Conservation (phyloP, 2,797 vertebrate species). For the Australoheros facetus region DNA sequence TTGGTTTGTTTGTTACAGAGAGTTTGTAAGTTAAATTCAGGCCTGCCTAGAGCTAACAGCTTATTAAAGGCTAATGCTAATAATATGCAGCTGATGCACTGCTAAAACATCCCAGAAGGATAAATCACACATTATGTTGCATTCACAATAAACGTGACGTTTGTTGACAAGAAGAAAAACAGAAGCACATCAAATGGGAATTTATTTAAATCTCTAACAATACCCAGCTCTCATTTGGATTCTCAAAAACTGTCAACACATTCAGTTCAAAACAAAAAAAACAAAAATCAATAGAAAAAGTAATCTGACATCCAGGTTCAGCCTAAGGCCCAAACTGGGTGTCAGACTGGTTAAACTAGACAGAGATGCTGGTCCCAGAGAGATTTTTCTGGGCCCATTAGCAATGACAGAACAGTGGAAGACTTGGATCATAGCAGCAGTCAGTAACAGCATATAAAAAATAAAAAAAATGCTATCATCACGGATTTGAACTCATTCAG, state of each 20-base stretch:
- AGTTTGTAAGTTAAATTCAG: too few relatives aligned
- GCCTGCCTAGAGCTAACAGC: too few relatives aligned
- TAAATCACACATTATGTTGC: not conserved
- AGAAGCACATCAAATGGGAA: not conserved
- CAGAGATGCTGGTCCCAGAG: not conserved
- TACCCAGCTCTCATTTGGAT: constrained; percentile 3
- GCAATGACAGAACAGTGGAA: constrained; percentile 14
- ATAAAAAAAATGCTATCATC: not conserved
- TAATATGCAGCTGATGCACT: too few relatives aligned
- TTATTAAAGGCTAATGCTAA: too few relatives aligned
- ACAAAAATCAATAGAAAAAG: not conserved
- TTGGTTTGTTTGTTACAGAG: too few relatives aligned
- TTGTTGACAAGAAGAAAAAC: not conserved
- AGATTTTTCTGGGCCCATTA: not conserved
- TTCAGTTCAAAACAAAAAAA: constrained; percentile 22
- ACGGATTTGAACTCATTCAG: not conserved
- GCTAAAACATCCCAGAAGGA: too few relatives aligned
- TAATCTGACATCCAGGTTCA: constrained; percentile 1
- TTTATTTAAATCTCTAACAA: not conserved
- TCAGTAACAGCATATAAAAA: not conserved
- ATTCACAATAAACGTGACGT: too few relatives aligned
- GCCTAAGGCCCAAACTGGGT: not conserved
- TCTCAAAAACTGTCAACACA: constrained; percentile 9
- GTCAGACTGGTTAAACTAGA: not conserved
- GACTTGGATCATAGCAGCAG: constrained; percentile 26